These are phyloP conservation scores for Elysia crispata DNA, from an alignment of 2,888 invertebrate genomes.

Conservation along the genomic window DNA sequence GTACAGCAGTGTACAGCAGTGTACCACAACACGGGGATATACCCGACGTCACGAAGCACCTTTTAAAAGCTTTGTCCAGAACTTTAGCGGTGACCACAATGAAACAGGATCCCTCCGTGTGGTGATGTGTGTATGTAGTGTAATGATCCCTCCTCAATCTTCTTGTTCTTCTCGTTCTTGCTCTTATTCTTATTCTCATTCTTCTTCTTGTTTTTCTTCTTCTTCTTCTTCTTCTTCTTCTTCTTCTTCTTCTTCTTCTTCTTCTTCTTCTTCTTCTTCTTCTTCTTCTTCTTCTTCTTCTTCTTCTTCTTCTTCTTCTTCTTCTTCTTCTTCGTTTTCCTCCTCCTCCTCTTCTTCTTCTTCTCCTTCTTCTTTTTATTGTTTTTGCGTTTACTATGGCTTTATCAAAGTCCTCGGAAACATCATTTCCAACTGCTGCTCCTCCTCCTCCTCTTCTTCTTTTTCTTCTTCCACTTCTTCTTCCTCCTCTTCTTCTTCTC, in stretches of 20 bases:
- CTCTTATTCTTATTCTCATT: slow-evolving; percentile 7
- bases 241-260: slow-evolving; percentile 14
- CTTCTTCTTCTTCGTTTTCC: slow-evolving; percentile 32
- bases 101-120: too few relatives aligned
- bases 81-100: neutral
- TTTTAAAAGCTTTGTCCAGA: neutral
- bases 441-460: too few relatives aligned
- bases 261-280: slow-evolving; percentile 30
- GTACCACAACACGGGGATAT: too few relatives aligned
- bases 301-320: slow-evolving; percentile 36
- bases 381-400: too few relatives aligned
- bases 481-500: too few relatives aligned
- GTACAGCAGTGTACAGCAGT: too few relatives aligned
- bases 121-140: neutral
- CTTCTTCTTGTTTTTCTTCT: slow-evolving; percentile 24
- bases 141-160: neutral
- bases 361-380: slow-evolving; percentile 18
- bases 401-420: too few relatives aligned
- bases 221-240: slow-evolving; percentile 21
- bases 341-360: slow-evolving; percentile 32
- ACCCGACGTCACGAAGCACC: too few relatives aligned
- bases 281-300: slow-evolving; percentile 24
- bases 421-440: too few relatives aligned
- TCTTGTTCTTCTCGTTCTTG: slow-evolving; percentile 7
- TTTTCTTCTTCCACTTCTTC: too few relatives aligned